Evolutionary conservation across 2,113 vertebrate genomes (phyloP).

Genomic region (Chaenogobius annularis): DNA sequence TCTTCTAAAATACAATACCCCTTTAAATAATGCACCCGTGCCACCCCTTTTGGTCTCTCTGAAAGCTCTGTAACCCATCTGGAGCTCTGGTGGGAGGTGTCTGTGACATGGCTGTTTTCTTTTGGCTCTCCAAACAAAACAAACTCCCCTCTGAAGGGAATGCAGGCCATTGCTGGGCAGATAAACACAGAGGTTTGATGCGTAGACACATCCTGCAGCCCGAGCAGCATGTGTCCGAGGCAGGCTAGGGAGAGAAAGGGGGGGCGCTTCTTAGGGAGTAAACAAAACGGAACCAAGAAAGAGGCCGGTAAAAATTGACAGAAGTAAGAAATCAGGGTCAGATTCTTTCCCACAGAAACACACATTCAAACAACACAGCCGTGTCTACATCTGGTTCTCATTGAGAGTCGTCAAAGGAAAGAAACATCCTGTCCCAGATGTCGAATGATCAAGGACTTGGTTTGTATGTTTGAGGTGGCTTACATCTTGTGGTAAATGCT

Average conservation of each 20-base stretch:
- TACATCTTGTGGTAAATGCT: slow-evolving; percentile 1
- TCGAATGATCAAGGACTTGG: slow-evolving; percentile 55
- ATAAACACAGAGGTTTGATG: slow-evolving; percentile 64
- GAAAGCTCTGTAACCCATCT: slow-evolving; percentile 61
- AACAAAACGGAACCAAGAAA: slow-evolving; percentile 72
- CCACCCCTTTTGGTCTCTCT: slow-evolving; percentile 27
- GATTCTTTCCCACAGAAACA: slow-evolving; percentile 78
- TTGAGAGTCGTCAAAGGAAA: slow-evolving; percentile 52
- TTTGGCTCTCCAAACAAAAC: slow-evolving; percentile 73
- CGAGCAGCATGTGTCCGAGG: slow-evolving; percentile 54
- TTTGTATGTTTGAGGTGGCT: background rate
- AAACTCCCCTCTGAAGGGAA: slow-evolving; percentile 53
- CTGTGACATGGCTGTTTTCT: slow-evolving; percentile 61
- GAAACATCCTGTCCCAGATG: slow-evolving; percentile 74
- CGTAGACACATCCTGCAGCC: slow-evolving; percentile 40
- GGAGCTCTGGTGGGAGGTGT: slow-evolving; percentile 46
- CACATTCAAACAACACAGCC: slow-evolving; percentile 48
- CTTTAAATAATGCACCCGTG: slow-evolving; percentile 18
- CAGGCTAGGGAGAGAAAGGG: slow-evolving; percentile 25
- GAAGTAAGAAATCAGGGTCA: slow-evolving; percentile 68
- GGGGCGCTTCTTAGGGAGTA: slow-evolving; percentile 63
- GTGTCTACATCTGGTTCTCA: slow-evolving; percentile 79
- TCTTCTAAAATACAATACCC: slow-evolving; percentile 8
- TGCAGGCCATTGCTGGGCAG: slow-evolving; percentile 42
- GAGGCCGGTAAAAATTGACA: slow-evolving; percentile 13